Base-by-base conservation (phyloP, 2,888 invertebrate species). In the Meliscaeva auricollis region DNA sequence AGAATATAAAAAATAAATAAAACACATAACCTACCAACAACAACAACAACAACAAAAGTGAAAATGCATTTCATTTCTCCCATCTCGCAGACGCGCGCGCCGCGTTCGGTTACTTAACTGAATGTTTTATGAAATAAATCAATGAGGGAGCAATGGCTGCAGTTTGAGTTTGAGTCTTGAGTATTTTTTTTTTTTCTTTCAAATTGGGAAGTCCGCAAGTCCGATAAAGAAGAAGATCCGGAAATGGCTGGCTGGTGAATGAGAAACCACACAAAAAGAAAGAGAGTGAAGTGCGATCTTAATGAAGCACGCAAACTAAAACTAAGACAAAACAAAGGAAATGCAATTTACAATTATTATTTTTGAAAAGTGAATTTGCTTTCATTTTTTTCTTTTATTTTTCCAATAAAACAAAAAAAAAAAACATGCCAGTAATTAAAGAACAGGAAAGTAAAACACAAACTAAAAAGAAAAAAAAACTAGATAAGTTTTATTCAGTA, bases 31-130 rank as follows among this genome's bases (percentile, higher is more conserved):
- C n/a, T n/a, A n/a, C n/a, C n/a, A n/a, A n/a, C n/a, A n/a, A 20
- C 13, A 5, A 7, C 20, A 41, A 22, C 35, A 9, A 38, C 3
- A 38, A 11, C 7, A 41, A 60, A 41, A 60, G 60, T 60, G 41
- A 41, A 60, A 60, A 41, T 41, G 26, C 41, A 38, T n/a, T 60
- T 38, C 22, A 60, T 60, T 41, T 60, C 22, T 26, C n/a, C n/a
- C n/a, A 41, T n/a, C 22, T 22, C n/a, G 9, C n/a, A 41, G 41
- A 22, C 38, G 22, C 38, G 8, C n/a, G 26, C 5, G n/a, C 0
- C n/a, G 0, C 0, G 58, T n/a, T n/a, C 38, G 58, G 15, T 60
- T 60, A 60, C 60, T 60, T 60, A 41, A 60, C 38, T 20, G 1
- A 41, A 60, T 4, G 22, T 11, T 7, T 50, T n/a, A 41, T 60